phyloP scores from a whole-genome alignment of 92 coral and sea anemone species.

The Diadumene lineata region DNA sequence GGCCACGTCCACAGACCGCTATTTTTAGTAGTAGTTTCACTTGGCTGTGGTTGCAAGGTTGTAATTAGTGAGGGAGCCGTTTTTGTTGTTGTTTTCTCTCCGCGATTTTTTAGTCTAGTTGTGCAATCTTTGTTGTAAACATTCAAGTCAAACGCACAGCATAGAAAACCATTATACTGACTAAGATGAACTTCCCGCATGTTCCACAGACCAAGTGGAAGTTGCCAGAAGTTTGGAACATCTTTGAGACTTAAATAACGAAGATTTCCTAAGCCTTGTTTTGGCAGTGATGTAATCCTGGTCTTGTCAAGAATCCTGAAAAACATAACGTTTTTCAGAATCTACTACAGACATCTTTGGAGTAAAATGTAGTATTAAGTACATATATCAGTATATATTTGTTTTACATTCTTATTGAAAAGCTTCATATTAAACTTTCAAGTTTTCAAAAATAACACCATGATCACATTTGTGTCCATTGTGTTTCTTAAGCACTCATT shows the following conservation, averaged over 20 bases:
- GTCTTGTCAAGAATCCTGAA: constrained; percentile 69
- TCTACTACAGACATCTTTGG: too few species aligned
- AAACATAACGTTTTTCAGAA: neutral
- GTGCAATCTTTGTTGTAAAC: constrained; percentile 7
- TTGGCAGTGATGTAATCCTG: constrained; percentile 66
- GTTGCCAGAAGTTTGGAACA: constrained; percentile 67
- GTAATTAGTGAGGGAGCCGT: constrained; percentile 24
- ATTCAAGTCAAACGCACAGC: constrained; percentile 71
- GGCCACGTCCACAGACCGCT: constrained; percentile 7
- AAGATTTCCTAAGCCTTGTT: constrained; percentile 66
- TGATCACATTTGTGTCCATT: too few species aligned
- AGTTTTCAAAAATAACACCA: too few species aligned
- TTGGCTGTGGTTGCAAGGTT: constrained; percentile 13
- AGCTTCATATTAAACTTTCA: too few species aligned
- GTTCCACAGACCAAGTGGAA: constrained; percentile 57
- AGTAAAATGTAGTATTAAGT: too few species aligned
- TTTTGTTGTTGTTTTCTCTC: neutral
- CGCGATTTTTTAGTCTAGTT: neutral
- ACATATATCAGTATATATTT: too few species aligned
- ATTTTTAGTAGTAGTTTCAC: constrained; percentile 18
- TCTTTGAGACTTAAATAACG: constrained; percentile 40
- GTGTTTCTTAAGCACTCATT: too few species aligned
- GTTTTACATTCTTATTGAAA: too few species aligned
- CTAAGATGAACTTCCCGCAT: constrained; percentile 63
- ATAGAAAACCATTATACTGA: constrained; percentile 78